Percentiles rank a stretch among this genome's conserved stretches.
Conservation (phyloP, 1,140 invertebrate genomes). For the Steinernema khuongi region DNA sequence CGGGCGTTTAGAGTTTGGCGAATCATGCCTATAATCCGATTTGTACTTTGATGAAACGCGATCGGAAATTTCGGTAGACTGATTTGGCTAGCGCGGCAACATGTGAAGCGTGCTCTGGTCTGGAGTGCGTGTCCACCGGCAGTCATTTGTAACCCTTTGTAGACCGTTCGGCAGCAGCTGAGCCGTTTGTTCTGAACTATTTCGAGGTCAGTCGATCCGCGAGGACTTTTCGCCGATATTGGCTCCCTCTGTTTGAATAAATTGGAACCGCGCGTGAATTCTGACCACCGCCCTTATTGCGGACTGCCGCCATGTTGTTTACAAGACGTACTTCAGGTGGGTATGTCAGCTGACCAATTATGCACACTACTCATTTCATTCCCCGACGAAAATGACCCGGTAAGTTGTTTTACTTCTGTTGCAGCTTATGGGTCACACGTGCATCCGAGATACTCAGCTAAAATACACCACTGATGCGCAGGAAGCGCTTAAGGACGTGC, state of each 20-base stretch:
- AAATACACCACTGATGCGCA: too few relatives aligned
- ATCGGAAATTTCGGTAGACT: background rate
- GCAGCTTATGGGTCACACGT: too few relatives aligned
- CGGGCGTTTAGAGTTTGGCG: background rate
- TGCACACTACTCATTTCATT: slow-evolving; percentile 4
- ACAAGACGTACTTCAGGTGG: background rate
- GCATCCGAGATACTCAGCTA: too few relatives aligned
- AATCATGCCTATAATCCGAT: background rate
- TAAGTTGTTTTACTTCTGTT: slow-evolving; percentile 14
- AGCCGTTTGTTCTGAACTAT: background rate
- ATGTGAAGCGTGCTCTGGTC: background rate
- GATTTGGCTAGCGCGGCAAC: background rate
- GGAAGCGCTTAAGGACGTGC: too few relatives aligned
- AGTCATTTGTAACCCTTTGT: too few relatives aligned
- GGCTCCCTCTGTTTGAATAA: background rate
- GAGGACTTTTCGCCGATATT: slow-evolving; percentile 1
- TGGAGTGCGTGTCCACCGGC: background rate
- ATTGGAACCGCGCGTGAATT: background rate
- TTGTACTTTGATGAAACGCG: background rate
- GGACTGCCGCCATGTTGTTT: background rate
- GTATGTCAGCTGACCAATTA: slow-evolving; percentile 3
- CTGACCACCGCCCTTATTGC: background rate
- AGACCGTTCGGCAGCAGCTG: background rate
- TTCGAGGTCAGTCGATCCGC: background rate
- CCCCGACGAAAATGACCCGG: slow-evolving; percentile 7